Base-by-base conservation (phyloP, 2,888 invertebrate species). In the Heliconius cydno region DNA sequence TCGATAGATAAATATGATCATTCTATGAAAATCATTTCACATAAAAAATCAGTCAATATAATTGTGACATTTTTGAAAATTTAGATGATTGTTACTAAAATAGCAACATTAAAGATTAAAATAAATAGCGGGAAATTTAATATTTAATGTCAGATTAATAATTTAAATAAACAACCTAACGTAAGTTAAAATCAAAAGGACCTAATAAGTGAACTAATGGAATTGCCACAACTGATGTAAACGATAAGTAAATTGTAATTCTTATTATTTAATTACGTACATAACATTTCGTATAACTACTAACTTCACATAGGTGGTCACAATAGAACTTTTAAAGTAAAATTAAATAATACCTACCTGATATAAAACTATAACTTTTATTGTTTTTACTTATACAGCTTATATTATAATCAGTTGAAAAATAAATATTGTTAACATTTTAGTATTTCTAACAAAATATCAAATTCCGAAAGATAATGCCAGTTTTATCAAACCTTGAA, bases 401-500 rank as follows among this genome's bases (percentile, higher is more conserved):
- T 19, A 52, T 52, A 52, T 0, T 60, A 60, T 60, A 10, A 10
- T n/a, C 13, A 5, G 13, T 63, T 19, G 13, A n/a, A 28, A 13
- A 25, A 63, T 5, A 28, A 25, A 63, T 67, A 68, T 68, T n/a
- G 22, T n/a, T 38, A n/a, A 38, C 38, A 22, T 22, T 2, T 19
- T 30, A 34, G n/a, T 67, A 19, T 30, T 67, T 30, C 3, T 34
- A 65, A 25, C 65, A 67, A 34, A 34, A 67, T 67, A 2, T n/a
- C 34, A 34, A 67, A 38, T 3, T 38, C 3, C 6, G 15, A 38
- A 68, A 68, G 68, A 68, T 68, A 68, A 68, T 68, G 41, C 52
- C 65, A 22, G 41, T 66, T 63, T 78, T 78, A 80, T 80, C 80
- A 77, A 80, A 72, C 80, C 80, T 80, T 80, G 80, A 76, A 67